Evolutionary conservation across 1,140 invertebrate genomes (phyloP), one percentile per base, ranked within the genome.

Genomic region (Leucophenga varia): DNA sequence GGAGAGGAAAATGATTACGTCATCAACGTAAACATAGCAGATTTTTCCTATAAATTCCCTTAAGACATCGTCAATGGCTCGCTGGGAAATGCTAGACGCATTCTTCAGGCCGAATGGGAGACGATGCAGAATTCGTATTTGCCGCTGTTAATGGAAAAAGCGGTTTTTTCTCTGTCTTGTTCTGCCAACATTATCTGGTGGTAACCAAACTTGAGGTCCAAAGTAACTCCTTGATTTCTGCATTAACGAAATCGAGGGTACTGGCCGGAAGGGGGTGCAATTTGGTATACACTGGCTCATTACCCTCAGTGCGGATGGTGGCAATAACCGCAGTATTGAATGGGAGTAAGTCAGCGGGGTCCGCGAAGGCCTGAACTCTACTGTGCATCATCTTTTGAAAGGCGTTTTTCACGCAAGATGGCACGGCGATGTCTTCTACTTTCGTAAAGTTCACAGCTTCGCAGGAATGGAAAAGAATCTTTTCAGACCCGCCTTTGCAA

Each of bases 71-170:
- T 80, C 61, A 63, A 79, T 76, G 13, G 64, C 46, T 19, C 73
- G 38, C 59, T 79, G 72, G 54, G 79, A 78, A 12, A 65, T 76
- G 1, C 57, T 52, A 3, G 68, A 69, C 13, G 70, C 63, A 46
- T 72, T 74, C 54, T 69, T 71, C 9, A 78, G 34, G 17, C 64
- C 75, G 42, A 76, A 76, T 10, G 60, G 52, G 58, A 78, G 64
- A n/a, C n/a, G n/a, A n/a, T n/a, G 12, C 41, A 43, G 17, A 47
- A 38, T 20, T 47, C 44, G 17, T 21, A 34, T 13, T 47, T 47
- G 2, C 25, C 36, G 13, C 19, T 31, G 1, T 39, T 47, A 0
- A 47, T 17, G 2, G 13, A 28, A 63, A 47, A 47, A n/a, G 35
- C 44, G n/a, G 36, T 34, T 19, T 45, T 28, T 13, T 17, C 44